phyloP scores from a whole-genome alignment of 2,888 invertebrate genomes.

The Plebejus melissa region DNA sequence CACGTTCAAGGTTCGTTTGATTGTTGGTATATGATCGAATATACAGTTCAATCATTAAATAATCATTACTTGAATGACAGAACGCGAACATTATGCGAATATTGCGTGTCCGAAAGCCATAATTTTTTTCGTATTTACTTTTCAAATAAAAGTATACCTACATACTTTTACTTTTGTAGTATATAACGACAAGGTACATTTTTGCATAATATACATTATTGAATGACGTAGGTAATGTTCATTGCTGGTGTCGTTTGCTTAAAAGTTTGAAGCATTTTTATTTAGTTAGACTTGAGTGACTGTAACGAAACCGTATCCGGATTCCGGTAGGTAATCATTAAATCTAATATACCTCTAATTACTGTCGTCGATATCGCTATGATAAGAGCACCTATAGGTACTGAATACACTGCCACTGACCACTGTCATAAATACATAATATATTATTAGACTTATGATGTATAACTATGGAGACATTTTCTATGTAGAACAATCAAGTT shows the following conservation, averaged over 20 bases:
- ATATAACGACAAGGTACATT: background rate
- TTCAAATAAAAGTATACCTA: background rate
- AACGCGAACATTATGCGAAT: background rate
- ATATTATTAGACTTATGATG: too few relatives aligned
- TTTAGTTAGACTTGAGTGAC: background rate
- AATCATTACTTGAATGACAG: background rate
- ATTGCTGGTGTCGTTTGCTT: background rate
- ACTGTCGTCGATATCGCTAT: too few relatives aligned
- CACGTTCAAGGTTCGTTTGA: constrained; percentile 3
- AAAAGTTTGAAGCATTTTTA: background rate
- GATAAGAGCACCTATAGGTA: too few relatives aligned
- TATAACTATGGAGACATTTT: too few relatives aligned
- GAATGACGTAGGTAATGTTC: background rate
- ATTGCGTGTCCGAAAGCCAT: background rate
- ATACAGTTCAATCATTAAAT: background rate
- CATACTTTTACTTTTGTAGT: background rate
- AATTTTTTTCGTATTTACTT: background rate
- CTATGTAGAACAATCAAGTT: too few relatives aligned
- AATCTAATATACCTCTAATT: too few relatives aligned
- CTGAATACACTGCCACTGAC: too few relatives aligned
- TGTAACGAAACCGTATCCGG: too few relatives aligned
- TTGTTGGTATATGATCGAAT: background rate
- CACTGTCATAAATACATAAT: too few relatives aligned
- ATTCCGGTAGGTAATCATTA: too few relatives aligned
- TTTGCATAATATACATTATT: background rate